Conservation (phyloP, 2,888 invertebrate genomes). For the Nomada lathburiana region DNA sequence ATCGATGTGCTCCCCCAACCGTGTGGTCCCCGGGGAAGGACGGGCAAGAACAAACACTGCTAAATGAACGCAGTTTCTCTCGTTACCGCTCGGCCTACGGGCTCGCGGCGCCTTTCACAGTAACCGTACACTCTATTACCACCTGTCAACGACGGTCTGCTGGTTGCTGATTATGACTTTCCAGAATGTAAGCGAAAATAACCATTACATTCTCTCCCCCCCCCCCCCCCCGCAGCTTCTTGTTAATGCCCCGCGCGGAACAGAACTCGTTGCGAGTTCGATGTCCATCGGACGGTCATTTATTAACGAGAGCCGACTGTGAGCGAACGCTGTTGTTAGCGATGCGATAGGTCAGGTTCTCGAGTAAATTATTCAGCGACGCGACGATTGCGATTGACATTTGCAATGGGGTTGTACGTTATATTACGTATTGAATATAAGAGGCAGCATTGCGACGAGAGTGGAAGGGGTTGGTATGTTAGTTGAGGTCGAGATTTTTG, state of each 20-base stretch:
- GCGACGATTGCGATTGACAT: no score
- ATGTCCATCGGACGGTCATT: not conserved
- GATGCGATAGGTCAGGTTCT: no score
- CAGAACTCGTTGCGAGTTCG: not conserved
- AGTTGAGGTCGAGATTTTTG: no score
- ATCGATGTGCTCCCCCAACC: conserved; percentile 76
- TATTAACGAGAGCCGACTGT: not conserved
- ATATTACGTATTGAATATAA: no score
- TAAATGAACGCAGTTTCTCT: conserved; percentile 82
- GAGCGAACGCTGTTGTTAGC: not conserved
- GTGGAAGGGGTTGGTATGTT: no score
- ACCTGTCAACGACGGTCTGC: conserved; percentile 45
- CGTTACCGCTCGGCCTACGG: conserved; percentile 68
- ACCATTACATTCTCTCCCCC: conserved; percentile 8
- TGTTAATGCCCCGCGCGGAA: not conserved
- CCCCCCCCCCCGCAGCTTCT: no score
- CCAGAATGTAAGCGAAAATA: conserved; percentile 41
- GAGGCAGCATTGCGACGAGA: no score
- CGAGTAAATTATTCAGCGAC: no score
- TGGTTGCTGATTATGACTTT: conserved; percentile 43
- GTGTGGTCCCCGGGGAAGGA: conserved; percentile 74
- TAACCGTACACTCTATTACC: conserved; percentile 54
- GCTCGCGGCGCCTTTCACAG: conserved; percentile 64
- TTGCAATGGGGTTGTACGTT: no score
- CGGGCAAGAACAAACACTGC: conserved; percentile 82